Conservation (phyloP, 64 coral and sea anemone species). For the Hydrozoanthus tunicans region DNA sequence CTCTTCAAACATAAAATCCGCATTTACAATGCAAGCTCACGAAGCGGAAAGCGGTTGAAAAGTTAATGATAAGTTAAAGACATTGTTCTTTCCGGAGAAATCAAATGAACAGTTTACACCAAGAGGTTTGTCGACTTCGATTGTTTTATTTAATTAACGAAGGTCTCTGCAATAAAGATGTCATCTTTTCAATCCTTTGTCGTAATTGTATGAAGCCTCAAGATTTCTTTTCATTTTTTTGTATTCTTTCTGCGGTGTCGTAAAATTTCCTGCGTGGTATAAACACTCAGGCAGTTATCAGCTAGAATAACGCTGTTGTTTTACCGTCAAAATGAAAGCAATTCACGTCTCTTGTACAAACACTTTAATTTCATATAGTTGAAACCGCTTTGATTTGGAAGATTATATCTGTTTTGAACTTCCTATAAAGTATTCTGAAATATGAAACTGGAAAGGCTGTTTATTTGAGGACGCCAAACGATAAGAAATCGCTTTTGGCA, state of each 20-base stretch:
- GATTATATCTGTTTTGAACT: conserved; percentile 3
- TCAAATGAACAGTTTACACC: background rate
- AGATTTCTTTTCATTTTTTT: background rate
- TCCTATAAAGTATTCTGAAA: background rate
- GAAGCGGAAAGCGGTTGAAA: background rate
- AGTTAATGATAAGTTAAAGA: conserved; percentile 7
- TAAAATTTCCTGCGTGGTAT: background rate
- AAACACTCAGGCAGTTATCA: background rate
- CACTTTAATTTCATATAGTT: background rate
- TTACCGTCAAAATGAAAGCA: conserved; percentile 14
- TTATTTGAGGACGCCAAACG: background rate
- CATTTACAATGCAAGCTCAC: background rate
- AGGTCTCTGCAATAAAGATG: too few relatives aligned
- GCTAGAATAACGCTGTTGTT: background rate
- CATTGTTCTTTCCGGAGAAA: background rate
- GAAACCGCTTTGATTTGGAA: background rate
- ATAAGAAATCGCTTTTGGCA: conserved; percentile 9
- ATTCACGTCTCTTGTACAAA: background rate
- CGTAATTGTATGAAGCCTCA: background rate
- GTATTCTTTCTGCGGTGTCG: background rate
- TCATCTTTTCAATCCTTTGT: too few relatives aligned
- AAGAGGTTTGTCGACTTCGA: background rate
- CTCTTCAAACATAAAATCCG: background rate
- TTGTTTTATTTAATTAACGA: too few relatives aligned
- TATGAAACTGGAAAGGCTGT: background rate